phyloP scores from a whole-genome alignment of 2,888 invertebrate genomes.

The Diarsia brunnea region DNA sequence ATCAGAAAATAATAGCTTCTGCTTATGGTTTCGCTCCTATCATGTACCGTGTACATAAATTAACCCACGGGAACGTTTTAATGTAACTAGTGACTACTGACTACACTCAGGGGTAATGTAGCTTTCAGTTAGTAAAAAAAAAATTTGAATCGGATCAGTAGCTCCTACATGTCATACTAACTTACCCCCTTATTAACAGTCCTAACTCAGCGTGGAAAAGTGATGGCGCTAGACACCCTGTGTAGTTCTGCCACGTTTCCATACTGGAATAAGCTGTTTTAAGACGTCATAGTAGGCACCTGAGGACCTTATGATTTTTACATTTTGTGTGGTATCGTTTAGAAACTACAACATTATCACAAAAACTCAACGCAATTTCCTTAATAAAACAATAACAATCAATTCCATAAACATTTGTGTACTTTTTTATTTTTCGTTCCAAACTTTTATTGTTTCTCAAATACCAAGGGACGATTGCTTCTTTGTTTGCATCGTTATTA shows the following conservation, averaged over 20 bases:
- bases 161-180: too few relatives aligned
- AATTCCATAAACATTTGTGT: slow-evolving; percentile 33
- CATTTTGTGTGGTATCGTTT: neutral
- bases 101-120: neutral
- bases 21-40: neutral
- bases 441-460: slow-evolving; percentile 58
- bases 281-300: too few relatives aligned
- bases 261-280: too few relatives aligned
- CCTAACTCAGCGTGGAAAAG: too few relatives aligned
- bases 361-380: slow-evolving; percentile 3
- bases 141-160: neutral
- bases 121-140: neutral
- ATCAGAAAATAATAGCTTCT: neutral
- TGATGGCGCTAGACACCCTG: too few relatives aligned
- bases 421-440: slow-evolving; percentile 46
- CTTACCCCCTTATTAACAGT: too few relatives aligned
- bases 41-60: neutral
- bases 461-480: slow-evolving; percentile 47
- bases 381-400: slow-evolving; percentile 26
- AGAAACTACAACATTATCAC: neutral
- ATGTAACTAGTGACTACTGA: neutral
- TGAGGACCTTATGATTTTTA: neutral
- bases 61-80: neutral
- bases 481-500: slow-evolving; percentile 66
- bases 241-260: too few relatives aligned